Base-by-base conservation (phyloP, 2,797 vertebrate genomes). In the Sylvilagus floridanus region DNA sequence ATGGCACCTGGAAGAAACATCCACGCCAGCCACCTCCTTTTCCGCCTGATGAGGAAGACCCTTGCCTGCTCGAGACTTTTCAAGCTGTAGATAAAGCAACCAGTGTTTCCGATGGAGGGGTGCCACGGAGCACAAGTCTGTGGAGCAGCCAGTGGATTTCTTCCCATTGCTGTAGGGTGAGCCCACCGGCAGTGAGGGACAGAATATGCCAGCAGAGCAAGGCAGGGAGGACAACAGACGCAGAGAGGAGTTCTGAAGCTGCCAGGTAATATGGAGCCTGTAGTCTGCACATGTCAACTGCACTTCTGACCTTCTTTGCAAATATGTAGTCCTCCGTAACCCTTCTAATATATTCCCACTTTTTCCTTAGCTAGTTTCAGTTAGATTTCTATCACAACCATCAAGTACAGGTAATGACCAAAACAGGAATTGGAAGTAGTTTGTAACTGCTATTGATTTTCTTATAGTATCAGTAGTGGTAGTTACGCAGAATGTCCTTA, bases 361-460 rank as follows among this genome's bases (percentile, higher is more conserved):
- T 84, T 66, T 88, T 35, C n/a, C n/a, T 89, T 24, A 81, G 26
- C 1, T n/a, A 78, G 7, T 75, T 92, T 94, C n/a, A 62, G 19
- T 76, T 52, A 94, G 37, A 65, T 26, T 93, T 96, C 85, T 82
- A 60, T 68, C 35, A 84, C 2, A 84, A 72, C 8, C 30, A 75
- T 57, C 54, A 57, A 57, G 12, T 78, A 95, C 24, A 30, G 68
- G 54, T 21, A 62, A 17, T 22, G 75, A 83, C 12, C 17, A 35
- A 78, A 75, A 75, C 9, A 69, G 50, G 50, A 35, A 75, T 32
- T 42, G 65, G 69, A 54, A 21, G 63, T 30, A 86, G 13, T 62
- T 24, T 17, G 24, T 47, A 78, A 71, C 75, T 60, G 68, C 2
- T 84, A 14, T 26, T 66, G 50, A 83, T 86, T 91, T 90, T 88